Evolutionary conservation across 1,140 invertebrate genomes (phyloP), one percentile per base, ranked within the genome.

Genomic region (Drosophila ercepeae): DNA sequence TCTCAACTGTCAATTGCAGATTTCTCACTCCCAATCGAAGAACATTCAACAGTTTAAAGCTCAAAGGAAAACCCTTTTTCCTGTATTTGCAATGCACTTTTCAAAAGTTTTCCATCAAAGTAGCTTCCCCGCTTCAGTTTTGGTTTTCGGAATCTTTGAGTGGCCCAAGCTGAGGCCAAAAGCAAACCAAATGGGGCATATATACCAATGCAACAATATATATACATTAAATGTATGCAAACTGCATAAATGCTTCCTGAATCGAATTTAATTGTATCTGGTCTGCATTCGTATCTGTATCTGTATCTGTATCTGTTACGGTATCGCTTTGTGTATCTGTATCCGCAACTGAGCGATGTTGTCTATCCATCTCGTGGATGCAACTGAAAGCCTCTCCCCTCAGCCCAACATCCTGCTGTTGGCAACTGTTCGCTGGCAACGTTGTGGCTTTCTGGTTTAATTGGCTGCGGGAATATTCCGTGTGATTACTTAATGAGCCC

Each of bases 211-310:
- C 32, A 46, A 19, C 32, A 32, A 50, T 50, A 46, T 55, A 19
- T 32, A 14, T 50, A 45, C 39, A 54, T 68, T 75, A 54, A 75
- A 54, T 48, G 45, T 61, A 72, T 72, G 71, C 57, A 72, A 83
- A 83, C 71, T 84, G 71, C 75, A 84, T 84, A 79, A 84, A 84
- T 84, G 82, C 74, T 88, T 88, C 81, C 81, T 86, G 81, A 86
- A 88, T 67, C 77, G 82, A 88, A 77, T 86, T 88, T 84, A 84
- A 84, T 84, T 84, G 82, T 86, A 79, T 86, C 78, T 86, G 81
- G 54, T 59, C 58, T 32, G 51, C 48, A 57, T 25, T 32, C 58
- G 53, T 59, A 69, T 79, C 64, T 50, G 52, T 25, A 63, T 27
- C 50, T 55, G 69, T 42, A n/a, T n/a, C n/a, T n/a, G 53, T 23